Percentiles rank a stretch among this genome's conserved stretches.
These are phyloP conservation scores for Ariopsis seemanni DNA, from an alignment of 2,113 vertebrate genomes.

Conservation along the genomic window DNA sequence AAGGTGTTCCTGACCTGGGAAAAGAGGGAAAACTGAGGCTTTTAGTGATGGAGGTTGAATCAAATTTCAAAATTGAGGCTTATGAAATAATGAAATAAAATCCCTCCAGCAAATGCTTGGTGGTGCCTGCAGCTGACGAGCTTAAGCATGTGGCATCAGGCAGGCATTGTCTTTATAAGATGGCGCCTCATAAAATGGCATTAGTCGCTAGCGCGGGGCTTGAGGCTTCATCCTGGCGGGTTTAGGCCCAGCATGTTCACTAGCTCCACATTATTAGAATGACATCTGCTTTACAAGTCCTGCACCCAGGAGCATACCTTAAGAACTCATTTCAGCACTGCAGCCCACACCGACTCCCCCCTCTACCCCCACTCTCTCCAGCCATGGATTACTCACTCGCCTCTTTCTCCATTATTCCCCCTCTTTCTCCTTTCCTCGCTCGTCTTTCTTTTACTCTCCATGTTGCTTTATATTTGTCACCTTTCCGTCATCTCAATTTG, in stretches of 20 bases:
- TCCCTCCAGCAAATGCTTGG: constrained; percentile 83
- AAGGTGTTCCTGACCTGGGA: constrained; percentile 48
- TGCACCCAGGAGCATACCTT: constrained; percentile 84
- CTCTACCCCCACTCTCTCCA: constrained; percentile 66
- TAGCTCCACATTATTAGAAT: constrained; percentile 95
- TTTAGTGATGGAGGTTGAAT: constrained; percentile 58
- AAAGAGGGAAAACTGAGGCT: constrained; percentile 76
- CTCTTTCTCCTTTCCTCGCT: constrained; percentile 23
- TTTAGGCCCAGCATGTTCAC: constrained; percentile 86
- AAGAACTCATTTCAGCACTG: constrained; percentile 84
- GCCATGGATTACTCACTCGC: constrained; percentile 46
- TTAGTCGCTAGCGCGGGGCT: constrained; percentile 90
- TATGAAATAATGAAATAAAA: constrained; percentile 94
- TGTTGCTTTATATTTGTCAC: constrained; percentile 43
- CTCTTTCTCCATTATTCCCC: constrained; percentile 29
- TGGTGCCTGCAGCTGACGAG: constrained; percentile 81
- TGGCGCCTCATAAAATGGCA: constrained; percentile 94
- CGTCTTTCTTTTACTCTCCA: constrained; percentile 25
- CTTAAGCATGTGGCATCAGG: constrained; percentile 84
- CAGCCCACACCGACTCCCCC: constrained; percentile 69
- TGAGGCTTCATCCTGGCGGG: constrained; percentile 87
- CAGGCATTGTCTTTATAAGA: constrained; percentile 82
- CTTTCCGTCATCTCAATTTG: constrained; percentile 33
- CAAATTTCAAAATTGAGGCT: constrained; percentile 89
- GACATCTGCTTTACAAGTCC: constrained; percentile 89